phyloP scores from a whole-genome alignment of 35 echinoderm and acorn worm species.

The Ophiothrix spiculata region DNA sequence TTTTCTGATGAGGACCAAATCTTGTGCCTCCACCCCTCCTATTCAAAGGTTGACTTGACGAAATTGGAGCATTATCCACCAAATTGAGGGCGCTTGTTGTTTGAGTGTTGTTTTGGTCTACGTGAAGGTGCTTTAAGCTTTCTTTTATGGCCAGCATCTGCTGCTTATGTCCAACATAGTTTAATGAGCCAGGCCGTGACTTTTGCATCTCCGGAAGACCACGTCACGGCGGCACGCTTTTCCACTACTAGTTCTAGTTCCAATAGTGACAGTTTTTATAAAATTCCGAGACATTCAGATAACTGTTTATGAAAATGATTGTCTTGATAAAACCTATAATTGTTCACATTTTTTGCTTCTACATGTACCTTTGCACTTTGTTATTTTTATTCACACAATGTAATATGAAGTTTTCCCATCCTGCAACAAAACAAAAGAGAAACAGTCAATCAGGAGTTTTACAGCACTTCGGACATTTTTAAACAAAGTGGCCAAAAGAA shows the following conservation, averaged over 20 bases:
- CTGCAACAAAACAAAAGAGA: too few species aligned
- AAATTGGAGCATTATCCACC: not conserved
- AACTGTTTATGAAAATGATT: not conserved
- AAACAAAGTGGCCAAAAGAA: too few species aligned
- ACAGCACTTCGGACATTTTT: too few species aligned
- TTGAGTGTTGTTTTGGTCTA: constrained; percentile 33
- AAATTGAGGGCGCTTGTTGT: not conserved
- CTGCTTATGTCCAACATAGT: constrained; percentile 44
- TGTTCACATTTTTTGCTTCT: not conserved
- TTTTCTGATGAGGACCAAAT: constrained; percentile 35
- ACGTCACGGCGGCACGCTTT: not conserved
- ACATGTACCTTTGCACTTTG: not conserved
- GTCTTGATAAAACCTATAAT: not conserved
- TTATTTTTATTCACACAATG: not conserved
- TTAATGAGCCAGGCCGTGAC: constrained; percentile 34
- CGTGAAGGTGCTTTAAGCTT: constrained; percentile 59
- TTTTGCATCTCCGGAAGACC: constrained; percentile 44
- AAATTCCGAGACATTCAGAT: constrained; percentile 1
- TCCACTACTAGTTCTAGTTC: not conserved
- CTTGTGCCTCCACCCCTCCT: not conserved
- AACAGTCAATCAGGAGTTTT: not conserved
- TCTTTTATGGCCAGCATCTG: constrained; percentile 75
- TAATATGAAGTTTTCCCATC: not conserved
- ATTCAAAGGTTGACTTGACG: not conserved
- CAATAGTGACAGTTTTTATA: not conserved